phyloP scores from a whole-genome alignment of 2,888 invertebrate genomes.

The Zygaena filipendulae region DNA sequence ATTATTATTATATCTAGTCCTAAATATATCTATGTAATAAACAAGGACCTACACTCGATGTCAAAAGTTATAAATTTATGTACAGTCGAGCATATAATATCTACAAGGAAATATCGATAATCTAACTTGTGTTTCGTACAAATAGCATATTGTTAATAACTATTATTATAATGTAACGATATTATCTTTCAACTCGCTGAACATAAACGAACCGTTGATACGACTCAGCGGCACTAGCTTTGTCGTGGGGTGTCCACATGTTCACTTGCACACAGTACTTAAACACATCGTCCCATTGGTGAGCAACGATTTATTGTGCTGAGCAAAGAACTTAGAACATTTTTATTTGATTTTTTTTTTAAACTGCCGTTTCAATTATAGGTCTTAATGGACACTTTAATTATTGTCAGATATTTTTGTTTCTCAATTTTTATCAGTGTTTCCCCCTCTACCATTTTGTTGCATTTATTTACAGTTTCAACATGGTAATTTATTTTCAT shows the following conservation, averaged over 20 bases:
- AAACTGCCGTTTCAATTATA: neutral
- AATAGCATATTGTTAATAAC: constrained; percentile 43
- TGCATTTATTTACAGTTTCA: neutral
- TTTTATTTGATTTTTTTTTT: neutral
- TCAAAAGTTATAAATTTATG: constrained; percentile 33
- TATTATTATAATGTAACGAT: constrained; percentile 33
- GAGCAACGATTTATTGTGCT: no score
- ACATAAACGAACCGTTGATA: constrained; percentile 38
- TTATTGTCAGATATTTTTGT: neutral
- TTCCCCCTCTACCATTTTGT: neutral
- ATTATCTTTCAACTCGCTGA: constrained; percentile 53
- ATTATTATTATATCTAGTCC: no score
- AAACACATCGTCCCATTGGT: no score
- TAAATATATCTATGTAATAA: no score
- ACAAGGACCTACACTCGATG: constrained; percentile 27
- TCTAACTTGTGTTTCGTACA: constrained; percentile 22
- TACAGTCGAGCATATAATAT: constrained; percentile 27
- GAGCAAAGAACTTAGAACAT: no score
- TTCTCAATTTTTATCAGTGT: neutral
- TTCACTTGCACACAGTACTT: no score
- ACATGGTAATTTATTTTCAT: no score
- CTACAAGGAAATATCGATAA: constrained; percentile 21
- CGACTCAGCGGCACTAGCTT: constrained; percentile 30
- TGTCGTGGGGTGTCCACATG: constrained; percentile 22
- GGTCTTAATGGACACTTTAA: neutral